Percentiles rank a stretch among this genome's conserved stretches.
These are phyloP conservation scores for Eulemur rufifrons DNA, from an alignment of 2,113 vertebrate species.

Conservation along the genomic window DNA sequence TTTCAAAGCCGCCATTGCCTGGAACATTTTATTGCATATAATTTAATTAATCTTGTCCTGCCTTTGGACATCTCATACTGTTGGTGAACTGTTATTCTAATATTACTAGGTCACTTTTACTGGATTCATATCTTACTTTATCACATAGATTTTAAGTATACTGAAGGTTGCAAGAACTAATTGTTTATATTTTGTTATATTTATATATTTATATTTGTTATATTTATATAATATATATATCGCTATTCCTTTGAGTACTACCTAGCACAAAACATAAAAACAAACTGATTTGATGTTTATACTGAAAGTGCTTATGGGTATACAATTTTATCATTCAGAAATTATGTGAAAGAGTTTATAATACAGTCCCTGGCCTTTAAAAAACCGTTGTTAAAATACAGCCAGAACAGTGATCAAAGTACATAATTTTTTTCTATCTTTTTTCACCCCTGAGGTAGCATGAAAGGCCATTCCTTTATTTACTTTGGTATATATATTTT, in stretches of 20 bases:
- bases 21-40: slow-evolving; percentile 52
- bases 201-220: no score
- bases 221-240: neutral
- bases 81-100: slow-evolving; percentile 12
- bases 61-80: neutral
- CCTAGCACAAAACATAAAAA: neutral
- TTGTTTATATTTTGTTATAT: neutral
- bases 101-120: slow-evolving; percentile 5
- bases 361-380: neutral
- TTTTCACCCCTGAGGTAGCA: neutral
- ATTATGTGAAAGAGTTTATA: slow-evolving; percentile 9
- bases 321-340: slow-evolving; percentile 35
- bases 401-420: neutral
- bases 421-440: neutral
- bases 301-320: neutral
- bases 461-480: neutral
- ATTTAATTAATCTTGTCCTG: slow-evolving; percentile 52
- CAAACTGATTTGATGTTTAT: neutral
- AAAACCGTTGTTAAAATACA: neutral
- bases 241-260: neutral
- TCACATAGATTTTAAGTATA: slow-evolving; percentile 24
- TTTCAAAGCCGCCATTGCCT: slow-evolving; percentile 25
- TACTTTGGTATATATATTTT: neutral
- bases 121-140: neutral
- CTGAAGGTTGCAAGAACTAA: neutral